Base-by-base conservation (phyloP, 2,888 invertebrate genomes). In the Troides aeacus region DNA sequence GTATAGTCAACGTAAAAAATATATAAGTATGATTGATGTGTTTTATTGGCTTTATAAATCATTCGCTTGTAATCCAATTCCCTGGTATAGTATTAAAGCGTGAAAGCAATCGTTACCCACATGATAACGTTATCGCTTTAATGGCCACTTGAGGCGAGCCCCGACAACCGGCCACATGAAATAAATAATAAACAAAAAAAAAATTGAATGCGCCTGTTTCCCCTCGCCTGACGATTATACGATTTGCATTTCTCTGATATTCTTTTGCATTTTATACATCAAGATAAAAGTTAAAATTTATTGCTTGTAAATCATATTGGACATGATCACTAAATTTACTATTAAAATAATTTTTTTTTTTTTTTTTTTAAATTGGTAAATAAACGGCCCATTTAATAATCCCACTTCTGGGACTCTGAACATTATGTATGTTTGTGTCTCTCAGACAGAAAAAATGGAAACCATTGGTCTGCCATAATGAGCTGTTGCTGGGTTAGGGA, bases 111-210 rank as follows among this genome's bases (percentile, higher is more conserved):
- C 87, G 83, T 82, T 83, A 75, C 74, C 75, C 75, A 71, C 73
- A 73, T 83, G 88, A 89, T 89, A 88, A 82, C 81, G 78, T 85
- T 87, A 89, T 89, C 88, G 82, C 78, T 39, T 78, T 86, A 89
- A 88, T 88, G 84, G 84, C 84, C 87, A 86, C 84, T 87, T 83
- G 78, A 80, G 76, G 73, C 79, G 77, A 79, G 81, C 82, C 83
- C 76, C 79, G 80, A 80, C 75, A 42, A 2, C 24, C 62, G 80
- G 77, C 42, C 77, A 74, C 76, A 79, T 79, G 80, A 80, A 81
- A 83, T 79, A 78, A 78, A 50, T 17, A 78, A 50, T 17, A 17
- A 50, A 50, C 17, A 4, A 50, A 50, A 17, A 50, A 80, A 80
- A 81, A 83, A 81, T 82, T 82, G 80, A 85, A 84, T 82, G 82